Conservation (phyloP, 2,888 invertebrate genomes). For the Idaea aversata region DNA sequence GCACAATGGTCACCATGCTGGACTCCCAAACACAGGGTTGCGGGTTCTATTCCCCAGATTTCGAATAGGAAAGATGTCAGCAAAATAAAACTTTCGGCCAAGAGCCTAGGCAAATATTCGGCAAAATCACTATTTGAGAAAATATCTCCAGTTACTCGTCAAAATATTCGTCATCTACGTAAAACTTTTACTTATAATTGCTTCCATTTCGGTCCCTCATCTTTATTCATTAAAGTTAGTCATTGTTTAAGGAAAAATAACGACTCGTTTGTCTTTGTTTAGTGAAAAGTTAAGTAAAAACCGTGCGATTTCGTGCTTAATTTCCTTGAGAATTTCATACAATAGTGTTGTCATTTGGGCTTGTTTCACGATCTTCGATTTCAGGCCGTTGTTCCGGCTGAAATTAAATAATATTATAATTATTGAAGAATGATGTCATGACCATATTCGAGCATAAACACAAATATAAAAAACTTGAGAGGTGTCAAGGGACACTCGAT, state of each 20-base stretch:
- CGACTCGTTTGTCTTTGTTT: neutral
- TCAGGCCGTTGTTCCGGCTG: neutral
- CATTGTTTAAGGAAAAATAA: constrained; percentile 8
- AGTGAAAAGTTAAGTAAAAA: neutral
- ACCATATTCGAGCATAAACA: no score
- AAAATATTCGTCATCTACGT: neutral
- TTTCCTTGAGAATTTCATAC: neutral
- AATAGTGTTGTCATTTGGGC: neutral
- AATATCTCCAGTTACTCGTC: no score
- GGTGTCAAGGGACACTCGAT: no score
- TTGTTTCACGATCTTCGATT: neutral
- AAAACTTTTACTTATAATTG: constrained; percentile 7
- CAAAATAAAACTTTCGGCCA: no score
- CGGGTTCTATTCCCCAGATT: no score
- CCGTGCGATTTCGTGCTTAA: neutral
- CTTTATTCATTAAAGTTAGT: constrained; percentile 6
- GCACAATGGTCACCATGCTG: no score
- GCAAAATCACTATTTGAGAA: no score
- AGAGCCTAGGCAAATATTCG: no score
- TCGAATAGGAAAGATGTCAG: no score
- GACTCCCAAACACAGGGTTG: no score
- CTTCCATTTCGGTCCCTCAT: constrained; percentile 5
- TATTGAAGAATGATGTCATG: neutral
- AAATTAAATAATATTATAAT: neutral
- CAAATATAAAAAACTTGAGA: no score